Evolutionary conservation across 2,113 vertebrate species (phyloP), one percentile per base, ranked within the genome.

Genomic region (Marcusenius ussheri): DNA sequence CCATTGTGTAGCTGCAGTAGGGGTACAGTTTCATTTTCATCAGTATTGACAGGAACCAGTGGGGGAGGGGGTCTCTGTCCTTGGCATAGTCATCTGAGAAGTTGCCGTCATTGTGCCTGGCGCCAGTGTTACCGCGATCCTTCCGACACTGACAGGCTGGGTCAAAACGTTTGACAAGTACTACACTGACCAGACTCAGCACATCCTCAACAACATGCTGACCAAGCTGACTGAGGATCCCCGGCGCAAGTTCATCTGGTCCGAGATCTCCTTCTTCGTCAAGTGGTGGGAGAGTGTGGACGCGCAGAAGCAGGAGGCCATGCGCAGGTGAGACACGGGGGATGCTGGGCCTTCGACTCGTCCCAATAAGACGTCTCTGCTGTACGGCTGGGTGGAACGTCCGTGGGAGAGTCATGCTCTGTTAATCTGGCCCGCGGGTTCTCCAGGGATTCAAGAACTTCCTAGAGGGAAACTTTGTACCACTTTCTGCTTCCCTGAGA

Each of bases 131-230:
- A 42, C 35, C 74, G 35, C 15, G 13, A 19, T 80, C 74, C 35
- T 42, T 80, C 15, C 35, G 0, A 35, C 74, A 15, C 31, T 62
- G 19, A 35, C 93, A 99, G 98, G 98, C 91, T 99, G 98, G 98
- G 92, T 99, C 94, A 99, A 99, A 95, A 99, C 98, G n/a, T 99
- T 99, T 45, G 98, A 99, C 93, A 99, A 99, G 94, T 99, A 99
- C 94, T 99, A 97, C 95, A 94, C 94, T 0, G 98, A 99, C 94
- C 98, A 99, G 95, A 99, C 98, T 0, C 98, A 99, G 90, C 98
- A 99, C 93, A 99, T 99, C 93, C 96, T 99, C 86, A 99, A 99
- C 94, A 98, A 97, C 96, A 98, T 99, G 97, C 95, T 98, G 91
- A 94, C 97, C 92, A 99, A 99, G 94, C 95, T 99, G 93, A 95